A percentile compares a stretch with the other conserved stretches of the same genome.
Evolutionary conservation across 2,113 vertebrate species (phyloP).

Genomic region (Chaetodon auriga): DNA sequence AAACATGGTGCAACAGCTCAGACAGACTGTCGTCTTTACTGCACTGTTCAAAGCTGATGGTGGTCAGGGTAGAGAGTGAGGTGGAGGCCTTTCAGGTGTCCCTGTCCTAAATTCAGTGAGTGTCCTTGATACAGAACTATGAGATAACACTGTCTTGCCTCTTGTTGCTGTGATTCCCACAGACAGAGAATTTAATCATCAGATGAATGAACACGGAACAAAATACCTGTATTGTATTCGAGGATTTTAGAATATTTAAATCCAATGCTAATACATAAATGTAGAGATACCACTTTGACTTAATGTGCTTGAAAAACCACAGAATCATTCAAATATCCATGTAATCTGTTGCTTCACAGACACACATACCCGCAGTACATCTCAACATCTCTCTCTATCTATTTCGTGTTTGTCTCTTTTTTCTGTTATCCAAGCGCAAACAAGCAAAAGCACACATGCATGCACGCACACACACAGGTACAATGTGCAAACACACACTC

Average conservation of each 20-base stretch:
- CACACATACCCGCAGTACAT: neutral
- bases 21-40: neutral
- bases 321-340: neutral
- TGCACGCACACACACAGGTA: neutral
- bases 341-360: neutral
- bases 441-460: neutral
- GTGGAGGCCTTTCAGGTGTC: neutral
- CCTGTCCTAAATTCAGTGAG: constrained; percentile 8
- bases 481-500: neutral
- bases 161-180: neutral
- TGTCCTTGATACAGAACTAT: neutral
- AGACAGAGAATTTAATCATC: constrained; percentile 2
- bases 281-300: neutral
- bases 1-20: neutral
- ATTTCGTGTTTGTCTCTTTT: neutral
- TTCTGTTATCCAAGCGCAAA: neutral
- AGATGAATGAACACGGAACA: neutral
- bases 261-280: neutral
- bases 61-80: neutral
- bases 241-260: too few relatives aligned
- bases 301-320: neutral
- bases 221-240: neutral
- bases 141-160: neutral
- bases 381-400: neutral
- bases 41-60: neutral